These are phyloP conservation scores for Rhopalosiphum maidis DNA, from an alignment of 1,140 invertebrate genomes.

Conservation along the genomic window DNA sequence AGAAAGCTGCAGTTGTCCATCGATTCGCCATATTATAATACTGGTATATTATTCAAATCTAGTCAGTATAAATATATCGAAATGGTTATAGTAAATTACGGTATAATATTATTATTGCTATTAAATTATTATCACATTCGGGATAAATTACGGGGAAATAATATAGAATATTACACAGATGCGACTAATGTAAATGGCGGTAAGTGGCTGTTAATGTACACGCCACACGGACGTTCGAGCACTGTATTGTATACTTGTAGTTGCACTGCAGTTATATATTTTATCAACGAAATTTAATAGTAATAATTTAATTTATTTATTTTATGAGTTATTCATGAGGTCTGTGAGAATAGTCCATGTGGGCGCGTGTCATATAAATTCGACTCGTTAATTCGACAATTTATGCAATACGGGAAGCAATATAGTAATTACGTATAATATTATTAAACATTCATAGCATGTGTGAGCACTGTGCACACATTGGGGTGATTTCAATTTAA, in stretches of 20 bases:
- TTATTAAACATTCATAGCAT: neutral
- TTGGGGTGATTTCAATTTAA: neutral
- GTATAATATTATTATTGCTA: neutral
- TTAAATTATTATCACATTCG: neutral
- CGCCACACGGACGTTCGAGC: neutral
- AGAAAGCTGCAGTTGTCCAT: neutral
- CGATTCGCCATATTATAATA: neutral
- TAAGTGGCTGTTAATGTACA: neutral
- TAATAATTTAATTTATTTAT: constrained; percentile 35
- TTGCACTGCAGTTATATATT: neutral
- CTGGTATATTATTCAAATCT: neutral
- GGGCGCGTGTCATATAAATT: neutral
- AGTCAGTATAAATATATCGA: neutral
- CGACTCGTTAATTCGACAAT: constrained; percentile 29
- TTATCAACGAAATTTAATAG: constrained; percentile 26
- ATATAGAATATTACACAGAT: neutral
- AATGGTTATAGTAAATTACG: neutral
- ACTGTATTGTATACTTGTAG: neutral
- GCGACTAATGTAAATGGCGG: neutral
- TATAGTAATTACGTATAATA: neutral
- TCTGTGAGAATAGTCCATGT: constrained; percentile 20
- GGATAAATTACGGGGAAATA: neutral
- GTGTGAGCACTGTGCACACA: neutral
- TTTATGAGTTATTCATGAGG: constrained; percentile 21
- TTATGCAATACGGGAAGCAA: constrained; percentile 1